These are phyloP conservation scores for Cynaeus angustus DNA, from an alignment of 2,888 invertebrate species.

Conservation along the genomic window DNA sequence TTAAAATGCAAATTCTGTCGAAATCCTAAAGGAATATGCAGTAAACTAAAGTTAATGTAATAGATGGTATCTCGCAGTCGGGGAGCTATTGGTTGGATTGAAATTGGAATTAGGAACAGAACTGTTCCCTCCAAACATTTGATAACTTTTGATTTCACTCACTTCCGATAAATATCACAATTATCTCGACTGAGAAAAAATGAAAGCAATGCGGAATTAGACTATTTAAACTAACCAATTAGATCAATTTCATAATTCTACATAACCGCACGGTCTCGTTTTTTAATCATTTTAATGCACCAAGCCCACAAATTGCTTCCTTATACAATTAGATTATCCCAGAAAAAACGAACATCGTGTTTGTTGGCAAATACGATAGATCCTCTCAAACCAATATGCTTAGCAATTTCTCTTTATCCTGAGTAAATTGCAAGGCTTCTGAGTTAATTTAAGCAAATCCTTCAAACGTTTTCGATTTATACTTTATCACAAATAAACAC, in stretches of 20 bases:
- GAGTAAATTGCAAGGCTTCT: background rate
- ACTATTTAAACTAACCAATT: conserved; percentile 15
- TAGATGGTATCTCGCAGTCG: conserved; percentile 63
- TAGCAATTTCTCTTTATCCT: background rate
- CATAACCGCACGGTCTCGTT: conserved; percentile 22
- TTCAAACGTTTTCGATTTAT: background rate
- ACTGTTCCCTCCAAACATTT: conserved; percentile 54
- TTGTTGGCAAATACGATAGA: background rate
- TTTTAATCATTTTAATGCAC: conserved; percentile 11
- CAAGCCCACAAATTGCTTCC: conserved; percentile 21
- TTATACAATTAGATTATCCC: background rate
- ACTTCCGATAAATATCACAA: conserved; percentile 24
- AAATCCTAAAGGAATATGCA: conserved; percentile 64
- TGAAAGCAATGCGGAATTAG: background rate
- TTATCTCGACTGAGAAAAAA: background rate
- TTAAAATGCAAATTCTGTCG: conserved; percentile 63
- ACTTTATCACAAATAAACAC: conserved; percentile 22
- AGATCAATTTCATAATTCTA: conserved; percentile 29
- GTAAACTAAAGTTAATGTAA: conserved; percentile 66
- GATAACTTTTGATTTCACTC: conserved; percentile 39
- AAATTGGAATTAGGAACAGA: conserved; percentile 63
- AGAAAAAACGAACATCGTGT: too few species aligned
- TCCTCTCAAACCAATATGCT: background rate
- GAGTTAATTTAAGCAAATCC: conserved; percentile 14
- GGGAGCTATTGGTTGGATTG: conserved; percentile 62